Base-by-base conservation (phyloP, 2,797 vertebrate genomes). In the Neosilurus mollespiculum region DNA sequence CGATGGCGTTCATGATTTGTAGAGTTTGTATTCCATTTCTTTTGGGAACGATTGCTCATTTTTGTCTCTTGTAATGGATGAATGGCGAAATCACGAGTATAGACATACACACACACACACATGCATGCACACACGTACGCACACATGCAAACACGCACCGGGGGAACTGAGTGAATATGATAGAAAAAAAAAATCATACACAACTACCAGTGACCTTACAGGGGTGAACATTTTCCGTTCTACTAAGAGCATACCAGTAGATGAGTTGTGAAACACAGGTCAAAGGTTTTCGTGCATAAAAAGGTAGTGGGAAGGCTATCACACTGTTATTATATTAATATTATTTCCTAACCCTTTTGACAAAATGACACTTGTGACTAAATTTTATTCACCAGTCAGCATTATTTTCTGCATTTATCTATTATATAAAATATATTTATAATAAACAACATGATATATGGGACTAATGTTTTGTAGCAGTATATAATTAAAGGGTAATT, bases 11-110 rank as follows among this genome's bases (percentile, higher is more conserved):
- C 71, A 20, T 30, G 59, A 20, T 34, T 83, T 62, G 26, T 69
- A 64, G 20, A 83, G 54, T 16, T 18, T 54, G 24, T 3, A 30
- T 69, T 61, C 26, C 30, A 64, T 49, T 81, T 81, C 69, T 62
- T 26, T n/a, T 43, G 69, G 49, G 69, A 64, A 75, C 34, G 58
- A 85, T 26, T 73, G 73, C 61, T 78, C 79, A 79, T 84, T 84
- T 86, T 43, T 54, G 65, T 53, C 84, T 71, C 73, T 56, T 54
- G 81, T 83, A 67, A 71, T 64, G 75, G 24, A 56, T 7, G 15
- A 78, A 24, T 66, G 66, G 22, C 24, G 43, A 73, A 30, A 56
- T 73, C 51, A 18, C 43, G 16, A 8, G 6, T 1, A 49, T 24
- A 1, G 26, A 37, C 66, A 43, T n/a, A 65, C 69, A 49, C 37